Base-by-base conservation (phyloP, 2,113 vertebrate species). In the Loxodonta africana region DNA sequence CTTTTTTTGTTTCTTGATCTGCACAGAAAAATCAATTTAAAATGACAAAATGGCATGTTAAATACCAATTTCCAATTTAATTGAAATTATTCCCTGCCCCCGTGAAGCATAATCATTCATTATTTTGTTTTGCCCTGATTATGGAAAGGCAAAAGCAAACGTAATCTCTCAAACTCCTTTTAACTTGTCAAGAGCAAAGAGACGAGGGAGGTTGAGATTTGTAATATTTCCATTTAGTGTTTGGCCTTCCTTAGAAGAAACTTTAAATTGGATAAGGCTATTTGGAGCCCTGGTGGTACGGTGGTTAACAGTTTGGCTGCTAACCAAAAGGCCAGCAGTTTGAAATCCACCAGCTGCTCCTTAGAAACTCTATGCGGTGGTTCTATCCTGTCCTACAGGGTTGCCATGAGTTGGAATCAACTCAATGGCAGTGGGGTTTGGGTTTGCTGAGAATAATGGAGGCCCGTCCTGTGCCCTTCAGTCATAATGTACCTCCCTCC, bases 11-110 rank as follows among this genome's bases (percentile, higher is more conserved):
- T 90, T 82, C 93, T 89, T 96, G 74, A 83, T 89, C 82, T 93
- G 33, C 12, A 41, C 15, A 92, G 91, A 97, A 73, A 60, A 60
- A 74, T 93, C 83, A 0, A 89, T 97, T 97, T 77, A 81, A 60
- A 96, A 96, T 94, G 41, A 96, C 91, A 92, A 94, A 44, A 73
- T 95, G 60, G 62, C 87, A n/a, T 86, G 74, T 91, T 92, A 96
- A 98, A 88, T 83, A 77, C 90, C 95, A 93, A 73, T 2, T 18
- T 83, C 62, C 93, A 90, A 93, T 95, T 73, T 89, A 96, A 85
- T 17, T 84, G 28, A 0, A 94, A 74, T 88, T 96, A 74, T 86
- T 93, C 12, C 91, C 89, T 91, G 63, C 28, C 84, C 37, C 67
- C 82, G 26, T 26, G 53, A 88, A 92, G 73, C 62, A 83, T 80